Conservation (phyloP, 2,888 invertebrate species). For the Drosophila neonasuta region DNA sequence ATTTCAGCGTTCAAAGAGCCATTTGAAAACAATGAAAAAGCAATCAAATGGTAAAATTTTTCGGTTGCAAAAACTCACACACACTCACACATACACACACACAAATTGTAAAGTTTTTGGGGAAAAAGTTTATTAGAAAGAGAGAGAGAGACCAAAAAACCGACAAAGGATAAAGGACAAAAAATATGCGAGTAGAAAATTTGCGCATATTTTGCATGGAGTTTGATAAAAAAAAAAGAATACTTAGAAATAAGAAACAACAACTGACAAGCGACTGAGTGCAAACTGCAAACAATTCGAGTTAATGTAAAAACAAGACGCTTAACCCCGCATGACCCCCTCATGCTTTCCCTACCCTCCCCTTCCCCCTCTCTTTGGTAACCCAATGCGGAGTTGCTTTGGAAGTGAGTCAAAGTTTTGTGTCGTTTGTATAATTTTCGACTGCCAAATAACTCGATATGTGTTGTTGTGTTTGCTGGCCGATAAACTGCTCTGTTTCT, state of each 20-base stretch:
- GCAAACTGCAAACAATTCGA: slow-evolving; percentile 67
- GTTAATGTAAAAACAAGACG: slow-evolving; percentile 65
- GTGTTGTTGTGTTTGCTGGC: slow-evolving; percentile 19
- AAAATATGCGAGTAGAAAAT: slow-evolving; percentile 33
- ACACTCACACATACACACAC: slow-evolving; percentile 18
- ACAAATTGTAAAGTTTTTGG: slow-evolving; percentile 60
- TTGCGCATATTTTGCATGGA: slow-evolving; percentile 56
- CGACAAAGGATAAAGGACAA: slow-evolving; percentile 35
- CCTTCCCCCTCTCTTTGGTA: background rate
- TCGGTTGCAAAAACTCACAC: slow-evolving; percentile 42
- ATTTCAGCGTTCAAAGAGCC: slow-evolving; percentile 46
- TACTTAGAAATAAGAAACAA: slow-evolving; percentile 8
- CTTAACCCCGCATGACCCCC: slow-evolving; percentile 21
- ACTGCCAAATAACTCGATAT: slow-evolving; percentile 49
- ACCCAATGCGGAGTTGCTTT: slow-evolving; percentile 5
- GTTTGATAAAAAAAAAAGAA: slow-evolving; percentile 30
- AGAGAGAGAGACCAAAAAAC: slow-evolving; percentile 26
- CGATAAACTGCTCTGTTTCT: slow-evolving; percentile 63
- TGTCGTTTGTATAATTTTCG: slow-evolving; percentile 64
- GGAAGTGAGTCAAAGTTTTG: slow-evolving; percentile 43
- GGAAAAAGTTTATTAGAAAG: slow-evolving; percentile 43
- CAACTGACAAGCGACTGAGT: slow-evolving; percentile 41
- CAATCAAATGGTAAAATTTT: slow-evolving; percentile 64
- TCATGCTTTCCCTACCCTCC: background rate
- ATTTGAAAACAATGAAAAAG: slow-evolving; percentile 74